A percentile compares a stretch with the other conserved stretches of the same genome.
Conservation (phyloP, 2,888 invertebrate genomes). For the Orchesella flavescens region DNA sequence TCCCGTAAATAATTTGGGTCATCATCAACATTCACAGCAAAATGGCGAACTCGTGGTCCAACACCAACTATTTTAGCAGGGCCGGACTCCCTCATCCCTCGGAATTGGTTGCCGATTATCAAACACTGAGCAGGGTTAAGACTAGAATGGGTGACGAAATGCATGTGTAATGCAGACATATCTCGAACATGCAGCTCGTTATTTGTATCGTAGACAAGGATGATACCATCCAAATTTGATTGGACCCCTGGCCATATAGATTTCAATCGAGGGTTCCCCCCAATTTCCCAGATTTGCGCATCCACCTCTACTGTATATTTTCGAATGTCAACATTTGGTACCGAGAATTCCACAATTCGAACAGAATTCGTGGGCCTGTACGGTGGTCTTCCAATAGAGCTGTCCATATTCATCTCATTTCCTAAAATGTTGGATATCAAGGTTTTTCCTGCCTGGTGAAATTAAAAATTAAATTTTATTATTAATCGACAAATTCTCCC, state of each 20-base stretch:
- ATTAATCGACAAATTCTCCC: background rate
- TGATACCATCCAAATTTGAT: conserved; percentile 68
- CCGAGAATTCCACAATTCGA: conserved; percentile 68
- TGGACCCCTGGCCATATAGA: conserved; percentile 70
- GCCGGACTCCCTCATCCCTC: conserved; percentile 65
- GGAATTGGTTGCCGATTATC: conserved; percentile 70
- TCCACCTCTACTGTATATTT: conserved; percentile 69
- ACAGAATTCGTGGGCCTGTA: conserved; percentile 70
- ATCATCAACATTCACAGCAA: conserved; percentile 71
- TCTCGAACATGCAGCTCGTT: conserved; percentile 68
- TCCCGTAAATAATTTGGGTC: conserved; percentile 68
- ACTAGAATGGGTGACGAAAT: conserved; percentile 70
- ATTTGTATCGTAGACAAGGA: conserved; percentile 68
- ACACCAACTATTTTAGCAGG: conserved; percentile 70
- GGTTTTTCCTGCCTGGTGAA: conserved; percentile 68
- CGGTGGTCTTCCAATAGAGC: conserved; percentile 60
- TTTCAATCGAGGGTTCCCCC: conserved; percentile 71
- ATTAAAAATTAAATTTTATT: background rate
- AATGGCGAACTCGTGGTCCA: conserved; percentile 67
- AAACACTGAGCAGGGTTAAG: conserved; percentile 67
- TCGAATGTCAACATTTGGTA: conserved; percentile 65
- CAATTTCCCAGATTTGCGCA: conserved; percentile 71
- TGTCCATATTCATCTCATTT: conserved; percentile 67
- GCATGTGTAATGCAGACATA: conserved; percentile 69
- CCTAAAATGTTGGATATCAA: conserved; percentile 68